Evolutionary conservation across 1,140 invertebrate genomes (phyloP).

Genomic region (Elymnias hypermnestra): DNA sequence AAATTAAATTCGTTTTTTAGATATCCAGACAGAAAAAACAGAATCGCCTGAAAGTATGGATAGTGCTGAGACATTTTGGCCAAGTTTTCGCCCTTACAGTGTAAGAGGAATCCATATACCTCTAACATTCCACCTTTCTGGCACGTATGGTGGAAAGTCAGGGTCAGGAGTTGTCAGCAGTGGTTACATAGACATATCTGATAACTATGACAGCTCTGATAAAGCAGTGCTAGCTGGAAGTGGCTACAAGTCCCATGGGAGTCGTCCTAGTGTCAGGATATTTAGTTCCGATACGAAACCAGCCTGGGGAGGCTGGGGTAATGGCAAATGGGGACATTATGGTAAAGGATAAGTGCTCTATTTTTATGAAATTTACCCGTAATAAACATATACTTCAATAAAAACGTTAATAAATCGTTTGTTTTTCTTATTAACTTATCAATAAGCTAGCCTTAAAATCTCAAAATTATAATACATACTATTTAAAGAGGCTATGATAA

Average conservation of each 20-base stretch:
- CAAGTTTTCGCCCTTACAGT: conserved; percentile 27
- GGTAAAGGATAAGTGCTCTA: conserved; percentile 63
- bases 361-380: too few species aligned
- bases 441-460: too few species aligned
- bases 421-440: too few species aligned
- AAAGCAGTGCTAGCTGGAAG: conserved; percentile 42
- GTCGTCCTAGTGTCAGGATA: conserved; percentile 31
- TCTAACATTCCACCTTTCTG: conserved; percentile 50
- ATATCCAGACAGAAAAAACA: conserved; percentile 15
- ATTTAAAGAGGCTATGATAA: too few species aligned
- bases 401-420: too few species aligned
- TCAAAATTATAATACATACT: too few species aligned
- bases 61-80: conserved; percentile 52
- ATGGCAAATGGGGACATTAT: conserved; percentile 67
- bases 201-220: conserved; percentile 19
- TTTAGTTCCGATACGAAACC: conserved; percentile 36
- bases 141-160: conserved; percentile 38
- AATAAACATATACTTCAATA: too few species aligned
- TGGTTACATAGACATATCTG: conserved; percentile 36
- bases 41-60: conserved; percentile 27
- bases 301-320: conserved; percentile 61
- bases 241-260: conserved; percentile 37
- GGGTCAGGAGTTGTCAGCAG: conserved; percentile 34
- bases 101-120: conserved; percentile 45
- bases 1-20: background rate